phyloP scores from a whole-genome alignment of 2,113 vertebrate species.

The Ptychochromis oligacanthus region DNA sequence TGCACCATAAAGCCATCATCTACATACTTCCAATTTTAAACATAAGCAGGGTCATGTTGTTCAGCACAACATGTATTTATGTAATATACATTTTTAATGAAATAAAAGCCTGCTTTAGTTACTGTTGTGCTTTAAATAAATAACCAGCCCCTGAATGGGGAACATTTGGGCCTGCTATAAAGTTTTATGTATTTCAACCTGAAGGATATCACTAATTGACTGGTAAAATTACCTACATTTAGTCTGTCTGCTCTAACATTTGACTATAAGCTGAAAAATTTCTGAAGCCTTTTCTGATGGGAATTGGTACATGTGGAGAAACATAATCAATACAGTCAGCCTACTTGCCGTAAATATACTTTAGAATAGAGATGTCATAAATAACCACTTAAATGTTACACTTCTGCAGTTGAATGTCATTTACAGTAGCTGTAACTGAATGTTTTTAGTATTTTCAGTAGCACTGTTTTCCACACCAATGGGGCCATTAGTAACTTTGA shows the following conservation, averaged over 20 bases:
- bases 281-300: neutral
- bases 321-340: neutral
- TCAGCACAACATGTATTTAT: neutral
- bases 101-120: neutral
- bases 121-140: neutral
- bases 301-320: neutral
- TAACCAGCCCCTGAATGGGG: neutral
- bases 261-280: neutral
- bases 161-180: neutral
- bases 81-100: neutral
- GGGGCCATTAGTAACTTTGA: slow-evolving; percentile 2
- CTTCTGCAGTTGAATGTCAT: slow-evolving; percentile 2
- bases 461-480: neutral
- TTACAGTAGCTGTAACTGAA: neutral
- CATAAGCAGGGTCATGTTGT: neutral
- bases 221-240: neutral
- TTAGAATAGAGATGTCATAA: neutral
- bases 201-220: neutral
- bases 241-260: neutral
- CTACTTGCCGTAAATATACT: neutral
- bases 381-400: neutral
- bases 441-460: neutral
- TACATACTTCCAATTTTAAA: neutral
- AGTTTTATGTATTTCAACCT: neutral
- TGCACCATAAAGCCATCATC: neutral